Evolutionary conservation across 2,888 invertebrate species (phyloP).

Genomic region (Dynastes grantii): DNA sequence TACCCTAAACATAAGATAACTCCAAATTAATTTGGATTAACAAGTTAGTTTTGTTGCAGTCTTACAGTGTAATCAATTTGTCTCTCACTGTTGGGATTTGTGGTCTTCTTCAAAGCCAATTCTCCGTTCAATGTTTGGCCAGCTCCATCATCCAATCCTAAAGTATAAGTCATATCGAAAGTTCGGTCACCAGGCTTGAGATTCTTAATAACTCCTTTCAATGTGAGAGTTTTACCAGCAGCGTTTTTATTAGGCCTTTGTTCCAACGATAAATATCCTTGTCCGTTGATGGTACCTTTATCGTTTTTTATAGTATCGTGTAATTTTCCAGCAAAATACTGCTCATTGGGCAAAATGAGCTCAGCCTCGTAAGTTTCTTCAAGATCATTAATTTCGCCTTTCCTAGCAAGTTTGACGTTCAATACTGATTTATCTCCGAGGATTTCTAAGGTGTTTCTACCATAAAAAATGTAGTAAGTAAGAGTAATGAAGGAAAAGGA

Average conservation of each 20-base stretch:
- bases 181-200: conserved; percentile 69
- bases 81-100: conserved; percentile 60
- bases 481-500: background rate
- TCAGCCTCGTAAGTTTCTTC: conserved; percentile 71
- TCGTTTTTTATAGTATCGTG: conserved; percentile 64
- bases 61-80: conserved; percentile 59
- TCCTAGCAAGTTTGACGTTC: conserved; percentile 70
- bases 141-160: conserved; percentile 70
- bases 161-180: conserved; percentile 67
- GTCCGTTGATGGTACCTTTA: conserved; percentile 62
- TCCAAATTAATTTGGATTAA: too few species aligned
- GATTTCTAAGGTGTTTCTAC: conserved; percentile 72
- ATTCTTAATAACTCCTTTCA: conserved; percentile 67
- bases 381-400: conserved; percentile 70
- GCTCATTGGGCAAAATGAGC: conserved; percentile 72
- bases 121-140: conserved; percentile 70
- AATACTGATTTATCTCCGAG: conserved; percentile 70
- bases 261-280: conserved; percentile 63
- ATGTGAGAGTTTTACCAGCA: conserved; percentile 68
- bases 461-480: background rate
- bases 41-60: background rate
- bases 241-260: conserved; percentile 70
- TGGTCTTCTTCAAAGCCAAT: conserved; percentile 67
- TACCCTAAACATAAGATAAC: conserved; percentile 53
- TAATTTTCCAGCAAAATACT: conserved; percentile 69